Percentiles rank a stretch among this genome's conserved stretches.
These are phyloP conservation scores for Poicephalus meyeri DNA, from an alignment of 2,113 vertebrate genomes.

Conservation along the genomic window DNA sequence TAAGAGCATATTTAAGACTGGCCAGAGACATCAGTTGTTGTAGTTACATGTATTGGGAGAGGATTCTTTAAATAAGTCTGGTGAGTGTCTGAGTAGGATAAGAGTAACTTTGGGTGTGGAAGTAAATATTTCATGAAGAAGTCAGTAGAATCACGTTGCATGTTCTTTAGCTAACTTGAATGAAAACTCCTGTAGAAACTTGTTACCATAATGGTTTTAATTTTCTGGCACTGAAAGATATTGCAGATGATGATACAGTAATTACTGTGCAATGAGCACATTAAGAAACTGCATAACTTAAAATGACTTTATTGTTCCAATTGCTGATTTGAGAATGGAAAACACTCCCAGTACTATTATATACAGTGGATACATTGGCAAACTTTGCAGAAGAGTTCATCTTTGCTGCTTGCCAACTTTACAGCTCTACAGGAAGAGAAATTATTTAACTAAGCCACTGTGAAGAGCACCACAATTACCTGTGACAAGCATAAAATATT, in stretches of 20 bases:
- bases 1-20: background rate
- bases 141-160: background rate
- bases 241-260: constrained; percentile 52
- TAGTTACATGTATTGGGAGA: background rate
- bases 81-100: background rate
- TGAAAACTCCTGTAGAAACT: background rate
- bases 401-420: background rate
- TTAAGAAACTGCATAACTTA: constrained; percentile 14
- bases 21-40: background rate
- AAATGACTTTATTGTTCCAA: constrained; percentile 30
- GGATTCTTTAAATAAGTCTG: background rate
- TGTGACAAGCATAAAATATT: background rate
- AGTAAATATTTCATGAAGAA: background rate
- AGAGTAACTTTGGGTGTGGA: background rate
- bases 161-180: background rate
- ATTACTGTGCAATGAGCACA: constrained; percentile 7
- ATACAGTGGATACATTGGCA: background rate
- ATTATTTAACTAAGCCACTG: background rate
- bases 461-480: background rate
- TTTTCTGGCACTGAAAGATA: background rate
- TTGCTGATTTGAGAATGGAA: constrained; percentile 18
- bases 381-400: background rate
- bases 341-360: background rate
- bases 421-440: background rate
- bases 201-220: constrained; percentile 12